phyloP scores from a whole-genome alignment of 1,140 invertebrate genomes.

The Eumaeus atala region DNA sequence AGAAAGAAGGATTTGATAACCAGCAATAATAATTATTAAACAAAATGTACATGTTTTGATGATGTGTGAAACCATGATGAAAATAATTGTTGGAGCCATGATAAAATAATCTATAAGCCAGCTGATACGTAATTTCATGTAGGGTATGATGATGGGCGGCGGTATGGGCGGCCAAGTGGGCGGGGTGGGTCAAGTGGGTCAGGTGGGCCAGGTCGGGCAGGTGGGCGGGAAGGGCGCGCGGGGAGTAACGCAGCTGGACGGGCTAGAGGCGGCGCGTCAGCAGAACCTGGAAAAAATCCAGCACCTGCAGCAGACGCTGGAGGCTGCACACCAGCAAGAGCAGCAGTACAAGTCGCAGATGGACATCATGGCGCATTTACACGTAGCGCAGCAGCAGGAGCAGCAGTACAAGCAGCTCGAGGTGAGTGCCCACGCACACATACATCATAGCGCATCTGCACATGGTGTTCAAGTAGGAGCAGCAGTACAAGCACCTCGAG shows the following conservation, averaged over 20 bases:
- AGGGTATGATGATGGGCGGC: conserved; percentile 56
- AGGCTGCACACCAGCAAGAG: conserved; percentile 84
- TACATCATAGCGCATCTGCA: conserved; percentile 81
- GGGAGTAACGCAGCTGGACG: conserved; percentile 61
- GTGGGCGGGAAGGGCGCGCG: conserved; percentile 37
- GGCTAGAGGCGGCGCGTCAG: conserved; percentile 61
- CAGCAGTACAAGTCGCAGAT: conserved; percentile 84
- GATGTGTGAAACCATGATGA: too few species aligned
- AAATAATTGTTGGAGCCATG: too few species aligned
- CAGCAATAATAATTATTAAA: too few species aligned
- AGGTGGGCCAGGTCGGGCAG: conserved; percentile 36
- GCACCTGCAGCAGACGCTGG: conserved; percentile 81
- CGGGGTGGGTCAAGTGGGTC: conserved; percentile 26
- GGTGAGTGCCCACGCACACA: conserved; percentile 54
- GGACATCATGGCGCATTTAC: conserved; percentile 80
- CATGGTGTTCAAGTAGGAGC: conserved; percentile 85
- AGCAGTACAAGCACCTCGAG: conserved; percentile 84
- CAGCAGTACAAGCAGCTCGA: conserved; percentile 84
- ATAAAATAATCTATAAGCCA: too few species aligned
- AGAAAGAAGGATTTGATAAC: too few species aligned
- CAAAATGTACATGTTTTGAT: too few species aligned
- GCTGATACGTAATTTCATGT: too few species aligned
- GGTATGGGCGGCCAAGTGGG: conserved; percentile 36
- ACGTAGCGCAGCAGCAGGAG: conserved; percentile 86
- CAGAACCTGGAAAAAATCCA: conserved; percentile 72